Conservation (phyloP, 2,113 vertebrate species). For the Leucopsar rothschildi region DNA sequence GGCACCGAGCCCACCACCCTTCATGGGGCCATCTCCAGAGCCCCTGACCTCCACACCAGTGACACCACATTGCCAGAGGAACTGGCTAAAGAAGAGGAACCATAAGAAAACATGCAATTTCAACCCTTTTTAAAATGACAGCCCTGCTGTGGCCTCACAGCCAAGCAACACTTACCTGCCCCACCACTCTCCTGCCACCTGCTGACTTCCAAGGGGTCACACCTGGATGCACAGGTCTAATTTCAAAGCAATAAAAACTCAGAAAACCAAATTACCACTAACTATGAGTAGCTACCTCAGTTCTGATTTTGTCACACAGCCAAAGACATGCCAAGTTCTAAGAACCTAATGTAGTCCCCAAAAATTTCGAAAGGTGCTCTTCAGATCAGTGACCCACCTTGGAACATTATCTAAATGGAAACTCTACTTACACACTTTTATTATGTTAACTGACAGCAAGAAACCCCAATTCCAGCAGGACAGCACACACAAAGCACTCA, state of each 20-base stretch:
- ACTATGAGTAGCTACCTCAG: not conserved
- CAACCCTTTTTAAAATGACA: not conserved
- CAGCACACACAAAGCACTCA: not conserved
- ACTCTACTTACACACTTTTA: not conserved
- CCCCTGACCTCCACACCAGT: not conserved
- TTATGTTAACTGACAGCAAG: not conserved
- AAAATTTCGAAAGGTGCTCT: not conserved
- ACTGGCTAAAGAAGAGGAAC: not conserved
- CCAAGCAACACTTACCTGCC: not conserved
- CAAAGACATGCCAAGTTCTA: not conserved
- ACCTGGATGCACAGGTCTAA: not conserved
- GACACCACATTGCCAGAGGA: not conserved
- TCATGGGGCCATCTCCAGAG: not conserved
- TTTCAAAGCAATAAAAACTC: not conserved
- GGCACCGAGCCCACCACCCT: not conserved
- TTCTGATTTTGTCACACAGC: not conserved
- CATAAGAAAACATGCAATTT: fast-evolving
- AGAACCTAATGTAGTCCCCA: not conserved
- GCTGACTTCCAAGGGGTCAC: not conserved
- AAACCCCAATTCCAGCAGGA: not conserved
- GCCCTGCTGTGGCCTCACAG: not conserved
- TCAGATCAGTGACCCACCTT: not conserved
- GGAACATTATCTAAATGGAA: not conserved
- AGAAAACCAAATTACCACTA: not conserved
- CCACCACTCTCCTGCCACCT: not conserved